Percentiles rank a stretch among this genome's conserved stretches.
Conservation (phyloP, 2,113 vertebrate species). For the Ciconia maguari region DNA sequence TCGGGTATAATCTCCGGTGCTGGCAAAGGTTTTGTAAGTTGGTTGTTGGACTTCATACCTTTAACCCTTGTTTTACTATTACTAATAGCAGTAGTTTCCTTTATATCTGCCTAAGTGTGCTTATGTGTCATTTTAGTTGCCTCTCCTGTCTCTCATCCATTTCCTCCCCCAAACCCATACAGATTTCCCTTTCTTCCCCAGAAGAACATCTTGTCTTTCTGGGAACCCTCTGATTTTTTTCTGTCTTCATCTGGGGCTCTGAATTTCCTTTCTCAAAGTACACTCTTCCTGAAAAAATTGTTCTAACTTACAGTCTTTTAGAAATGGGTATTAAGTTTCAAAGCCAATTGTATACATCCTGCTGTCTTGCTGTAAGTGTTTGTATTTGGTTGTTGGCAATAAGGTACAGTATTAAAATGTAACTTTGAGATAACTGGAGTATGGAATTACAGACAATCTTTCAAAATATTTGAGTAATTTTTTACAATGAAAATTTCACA, state of each 20-base stretch:
- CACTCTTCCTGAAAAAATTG: neutral
- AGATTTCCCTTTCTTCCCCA: neutral
- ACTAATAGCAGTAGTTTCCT: neutral
- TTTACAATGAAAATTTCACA: neutral
- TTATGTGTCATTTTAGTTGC: neutral
- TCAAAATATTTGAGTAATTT: neutral
- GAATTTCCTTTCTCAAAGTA: neutral
- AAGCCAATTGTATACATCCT: neutral
- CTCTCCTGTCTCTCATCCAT: neutral
- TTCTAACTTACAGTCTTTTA: neutral
- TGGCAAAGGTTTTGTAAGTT: neutral
- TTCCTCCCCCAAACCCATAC: neutral
- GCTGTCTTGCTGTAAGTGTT: neutral
- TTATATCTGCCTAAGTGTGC: neutral
- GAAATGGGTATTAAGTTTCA: neutral
- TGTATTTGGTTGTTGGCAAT: neutral
- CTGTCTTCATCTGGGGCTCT: neutral
- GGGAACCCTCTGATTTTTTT: neutral
- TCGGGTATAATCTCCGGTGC: neutral
- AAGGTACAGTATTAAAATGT: neutral
- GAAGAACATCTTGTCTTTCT: neutral
- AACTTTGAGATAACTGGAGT: neutral
- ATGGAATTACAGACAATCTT: neutral
- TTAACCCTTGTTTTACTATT: neutral
- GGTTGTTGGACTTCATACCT: slow-evolving; percentile 6